phyloP scores from a whole-genome alignment of 2,888 invertebrate genomes.

The Neoitamus cyanurus region DNA sequence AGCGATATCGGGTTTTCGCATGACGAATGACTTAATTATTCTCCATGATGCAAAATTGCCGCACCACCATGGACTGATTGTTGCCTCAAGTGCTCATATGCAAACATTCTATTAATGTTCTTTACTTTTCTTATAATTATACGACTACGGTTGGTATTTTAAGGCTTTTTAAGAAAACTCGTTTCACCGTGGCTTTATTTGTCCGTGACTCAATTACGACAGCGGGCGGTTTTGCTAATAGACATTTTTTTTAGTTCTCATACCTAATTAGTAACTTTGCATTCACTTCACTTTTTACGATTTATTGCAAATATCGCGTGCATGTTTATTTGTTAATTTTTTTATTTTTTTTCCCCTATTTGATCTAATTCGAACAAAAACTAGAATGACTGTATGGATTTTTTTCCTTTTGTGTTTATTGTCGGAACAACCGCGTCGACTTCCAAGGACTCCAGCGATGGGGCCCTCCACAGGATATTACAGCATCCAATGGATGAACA shows the following conservation, averaged over 20 bases:
- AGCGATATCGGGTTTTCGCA: background rate
- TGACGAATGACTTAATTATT: slow-evolving; percentile 29
- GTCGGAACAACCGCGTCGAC: too few species aligned
- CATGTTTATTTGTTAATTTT: too few species aligned
- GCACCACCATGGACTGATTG: background rate
- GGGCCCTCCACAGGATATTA: too few species aligned
- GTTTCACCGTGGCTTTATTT: background rate
- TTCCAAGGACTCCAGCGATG: too few species aligned
- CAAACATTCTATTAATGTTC: background rate
- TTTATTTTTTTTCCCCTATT: too few species aligned
- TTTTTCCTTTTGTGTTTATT: too few species aligned
- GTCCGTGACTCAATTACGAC: background rate
- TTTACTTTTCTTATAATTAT: background rate
- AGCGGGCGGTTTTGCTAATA: background rate
- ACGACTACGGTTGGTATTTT: background rate
- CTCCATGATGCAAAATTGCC: background rate
- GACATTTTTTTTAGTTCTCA: background rate
- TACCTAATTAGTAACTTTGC: background rate
- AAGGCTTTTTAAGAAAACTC: background rate
- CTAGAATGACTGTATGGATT: too few species aligned
- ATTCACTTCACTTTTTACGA: background rate
- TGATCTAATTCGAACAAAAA: too few species aligned
- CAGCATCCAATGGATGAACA: too few species aligned
- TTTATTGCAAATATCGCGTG: too few species aligned
- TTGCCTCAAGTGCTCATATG: background rate